These are phyloP conservation scores for Oryzias sinensis DNA, from an alignment of 2,797 vertebrate genomes.

Conservation along the genomic window DNA sequence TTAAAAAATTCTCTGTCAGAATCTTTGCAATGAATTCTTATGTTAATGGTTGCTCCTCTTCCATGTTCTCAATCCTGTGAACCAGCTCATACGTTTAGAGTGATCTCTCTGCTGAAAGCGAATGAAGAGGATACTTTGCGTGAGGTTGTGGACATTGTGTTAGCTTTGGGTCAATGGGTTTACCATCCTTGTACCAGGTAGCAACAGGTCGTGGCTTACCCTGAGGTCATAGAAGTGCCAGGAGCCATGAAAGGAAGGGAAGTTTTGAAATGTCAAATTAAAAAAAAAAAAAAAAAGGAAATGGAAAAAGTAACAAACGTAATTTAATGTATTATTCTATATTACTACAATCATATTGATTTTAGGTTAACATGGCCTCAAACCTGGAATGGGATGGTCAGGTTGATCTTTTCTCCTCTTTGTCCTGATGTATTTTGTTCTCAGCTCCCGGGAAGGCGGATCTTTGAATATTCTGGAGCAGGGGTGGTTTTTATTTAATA, in stretches of 20 bases:
- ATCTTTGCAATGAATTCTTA: constrained; percentile 82
- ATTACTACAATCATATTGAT: neutral
- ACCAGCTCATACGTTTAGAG: constrained; percentile 84
- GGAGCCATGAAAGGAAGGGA: neutral
- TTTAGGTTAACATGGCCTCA: neutral
- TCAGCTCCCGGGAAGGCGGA: constrained; percentile 88
- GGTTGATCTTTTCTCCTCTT: constrained; percentile 88
- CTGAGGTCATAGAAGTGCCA: constrained; percentile 50
- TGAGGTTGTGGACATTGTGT: constrained; percentile 78
- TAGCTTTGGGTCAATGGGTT: constrained; percentile 79
- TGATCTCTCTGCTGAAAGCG: constrained; percentile 83
- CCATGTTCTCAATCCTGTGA: constrained; percentile 86
- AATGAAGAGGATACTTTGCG: constrained; percentile 87
- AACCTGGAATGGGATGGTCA: constrained; percentile 91
- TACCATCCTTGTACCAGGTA: constrained; percentile 84
- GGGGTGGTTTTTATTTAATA: neutral
- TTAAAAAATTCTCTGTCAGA: neutral
- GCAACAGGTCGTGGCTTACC: constrained; percentile 87
- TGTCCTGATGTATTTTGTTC: constrained; percentile 85
- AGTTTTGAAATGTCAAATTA: too few relatives aligned
- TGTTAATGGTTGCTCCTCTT: constrained; percentile 81
- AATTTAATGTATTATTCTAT: neutral
- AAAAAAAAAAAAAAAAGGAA: neutral
- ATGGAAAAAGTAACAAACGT: neutral
- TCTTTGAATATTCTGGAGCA: constrained; percentile 86